phyloP scores from a whole-genome alignment of 2,888 invertebrate genomes.

The Trichopoda pennipes region DNA sequence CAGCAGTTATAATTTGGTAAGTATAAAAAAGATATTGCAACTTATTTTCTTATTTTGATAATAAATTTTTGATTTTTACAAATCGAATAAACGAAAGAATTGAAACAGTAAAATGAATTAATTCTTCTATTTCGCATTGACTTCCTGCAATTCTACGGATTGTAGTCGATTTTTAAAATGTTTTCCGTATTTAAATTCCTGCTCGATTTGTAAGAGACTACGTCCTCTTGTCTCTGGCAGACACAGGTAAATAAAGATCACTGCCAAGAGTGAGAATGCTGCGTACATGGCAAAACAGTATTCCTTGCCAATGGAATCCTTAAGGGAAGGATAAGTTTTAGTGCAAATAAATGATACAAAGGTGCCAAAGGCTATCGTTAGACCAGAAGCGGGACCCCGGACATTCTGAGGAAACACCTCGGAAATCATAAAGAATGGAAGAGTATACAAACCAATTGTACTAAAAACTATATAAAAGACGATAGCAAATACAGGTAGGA shows the following conservation, averaged over 20 bases:
- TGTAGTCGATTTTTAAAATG: slow-evolving; percentile 58
- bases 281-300: slow-evolving; percentile 86
- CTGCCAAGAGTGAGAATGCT: slow-evolving; percentile 83
- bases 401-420: slow-evolving; percentile 86
- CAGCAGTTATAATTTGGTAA: no score
- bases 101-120: neutral
- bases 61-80: no score
- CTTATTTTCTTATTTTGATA: no score
- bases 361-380: slow-evolving; percentile 85
- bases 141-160: slow-evolving; percentile 74
- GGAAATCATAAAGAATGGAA: slow-evolving; percentile 89
- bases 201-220: slow-evolving; percentile 86
- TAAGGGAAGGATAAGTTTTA: slow-evolving; percentile 85
- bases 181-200: slow-evolving; percentile 75
- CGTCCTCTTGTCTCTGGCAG: slow-evolving; percentile 87
- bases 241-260: slow-evolving; percentile 83
- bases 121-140: slow-evolving; percentile 66
- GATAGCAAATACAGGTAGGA: slow-evolving; percentile 76
- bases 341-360: slow-evolving; percentile 85
- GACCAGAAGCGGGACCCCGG: slow-evolving; percentile 85
- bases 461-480: slow-evolving; percentile 81
- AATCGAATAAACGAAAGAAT: no score
- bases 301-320: slow-evolving; percentile 83
- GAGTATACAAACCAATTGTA: slow-evolving; percentile 82
- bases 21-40: no score